Evolutionary conservation across 2,797 vertebrate genomes (phyloP).

Genomic region (Platalea minor): DNA sequence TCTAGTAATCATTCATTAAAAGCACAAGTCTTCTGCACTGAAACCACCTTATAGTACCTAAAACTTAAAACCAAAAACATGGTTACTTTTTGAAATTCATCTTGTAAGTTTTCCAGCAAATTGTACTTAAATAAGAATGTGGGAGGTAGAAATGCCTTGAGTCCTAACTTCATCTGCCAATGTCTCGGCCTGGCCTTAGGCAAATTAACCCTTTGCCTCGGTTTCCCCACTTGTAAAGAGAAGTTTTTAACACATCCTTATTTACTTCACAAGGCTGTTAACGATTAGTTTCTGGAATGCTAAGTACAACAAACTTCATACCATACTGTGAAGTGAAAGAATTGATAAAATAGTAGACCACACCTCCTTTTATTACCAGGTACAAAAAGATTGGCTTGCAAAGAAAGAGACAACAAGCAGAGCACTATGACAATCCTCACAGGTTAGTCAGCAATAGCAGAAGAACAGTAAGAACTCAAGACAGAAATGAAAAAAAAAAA

Average conservation of each 20-base stretch:
- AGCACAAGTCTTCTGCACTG: background rate
- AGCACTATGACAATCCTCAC: background rate
- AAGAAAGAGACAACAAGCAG: background rate
- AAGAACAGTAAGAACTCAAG: background rate
- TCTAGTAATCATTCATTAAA: background rate
- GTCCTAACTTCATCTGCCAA: background rate
- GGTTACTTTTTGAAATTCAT: background rate
- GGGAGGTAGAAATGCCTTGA: background rate
- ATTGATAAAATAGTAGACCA: background rate
- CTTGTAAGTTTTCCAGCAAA: background rate
- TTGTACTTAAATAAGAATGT: background rate
- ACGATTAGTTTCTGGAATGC: background rate
- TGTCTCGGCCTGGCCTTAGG: background rate
- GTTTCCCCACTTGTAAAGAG: slow-evolving; percentile 9
- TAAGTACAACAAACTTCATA: background rate
- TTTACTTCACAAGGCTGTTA: background rate
- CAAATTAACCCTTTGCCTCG: background rate
- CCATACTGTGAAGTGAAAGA: background rate
- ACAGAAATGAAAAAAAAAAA: background rate
- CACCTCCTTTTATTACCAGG: background rate
- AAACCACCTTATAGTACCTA: background rate
- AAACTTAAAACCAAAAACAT: background rate
- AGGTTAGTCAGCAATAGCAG: background rate
- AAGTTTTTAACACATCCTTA: slow-evolving; percentile 30
- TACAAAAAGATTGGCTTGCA: background rate